Base-by-base conservation (phyloP, 2,113 vertebrate species). In the Daboia siamensis region DNA sequence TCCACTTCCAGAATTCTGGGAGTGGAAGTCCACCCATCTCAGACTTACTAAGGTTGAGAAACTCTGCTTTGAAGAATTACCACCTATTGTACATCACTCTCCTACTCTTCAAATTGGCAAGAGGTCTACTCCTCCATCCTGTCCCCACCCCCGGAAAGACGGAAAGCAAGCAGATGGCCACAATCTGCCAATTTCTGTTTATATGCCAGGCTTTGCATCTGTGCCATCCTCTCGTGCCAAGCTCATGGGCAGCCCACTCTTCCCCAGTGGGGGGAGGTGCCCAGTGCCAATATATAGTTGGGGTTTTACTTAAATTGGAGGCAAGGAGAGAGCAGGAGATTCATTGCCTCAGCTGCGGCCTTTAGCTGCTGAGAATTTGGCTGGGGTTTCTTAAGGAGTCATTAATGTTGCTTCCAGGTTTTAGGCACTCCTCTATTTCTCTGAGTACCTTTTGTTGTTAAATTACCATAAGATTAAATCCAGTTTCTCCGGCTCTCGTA, bases 141-240 rank as follows among this genome's bases (percentile, higher is more conserved):
- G 94, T 93, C 92, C 69, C 91, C 93, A n/a, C 5, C 46, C 88
- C 23, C 26, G 54, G 91, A 94, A 96, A 85, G 94, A 86, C 0
- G 93, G 0, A 5, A 80, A 56, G 51, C 1, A 95, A 94, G 95
- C 96, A 98, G 97, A 97, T 98, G 97, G 97, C 97, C 96, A 95
- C 97, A 97, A 97, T 97, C 96, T 97, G 97, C 96, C 39, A 24
- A 90, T 88, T 91, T 96, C 33, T 56, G 93, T 3, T 91, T 94
- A 69, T 4, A 6, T 95, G 95, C 97, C 61, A 39, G 94, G 95
- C 92, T 39, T 3, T 29, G 85, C 55, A 0, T 1, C 97, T 93
- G 5, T 95, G 94, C 92, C 96, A 94, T 90, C 9, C 0, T 51
- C 85, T 93, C 24, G 0, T 96, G 96, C 95, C 95, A 97, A 94